These are phyloP conservation scores for Rhamphomyia laevipes DNA, from an alignment of 2,888 invertebrate genomes.

Conservation along the genomic window DNA sequence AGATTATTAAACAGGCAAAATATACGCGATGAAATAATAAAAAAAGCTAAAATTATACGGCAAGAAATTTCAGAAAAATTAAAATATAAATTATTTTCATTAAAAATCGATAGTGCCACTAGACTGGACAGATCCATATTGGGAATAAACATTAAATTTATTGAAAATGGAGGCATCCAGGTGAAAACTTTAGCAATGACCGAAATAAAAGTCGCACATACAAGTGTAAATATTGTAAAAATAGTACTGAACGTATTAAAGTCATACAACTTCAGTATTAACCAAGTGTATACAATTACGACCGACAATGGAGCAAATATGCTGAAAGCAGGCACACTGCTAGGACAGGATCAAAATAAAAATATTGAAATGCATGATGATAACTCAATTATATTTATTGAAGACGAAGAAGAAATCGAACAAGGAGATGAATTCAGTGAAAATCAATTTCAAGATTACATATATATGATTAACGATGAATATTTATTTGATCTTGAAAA, in stretches of 20 bases:
- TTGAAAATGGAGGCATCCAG: conserved; percentile 6
- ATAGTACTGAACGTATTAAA: conserved; percentile 7
- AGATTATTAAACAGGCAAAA: conserved; percentile 1
- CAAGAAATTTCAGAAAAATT: neutral
- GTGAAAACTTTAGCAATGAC: conserved; percentile 9
- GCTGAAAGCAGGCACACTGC: conserved; percentile 6
- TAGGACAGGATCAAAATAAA: neutral
- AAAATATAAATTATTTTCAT: conserved; percentile 6
- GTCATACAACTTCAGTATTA: conserved; percentile 7
- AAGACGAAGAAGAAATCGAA: conserved; percentile 1
- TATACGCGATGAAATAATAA: neutral
- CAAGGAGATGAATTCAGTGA: neutral
- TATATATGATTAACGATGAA: conserved; percentile 1
- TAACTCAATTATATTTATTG: neutral
- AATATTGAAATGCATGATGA: neutral
- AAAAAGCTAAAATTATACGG: conserved; percentile 1
- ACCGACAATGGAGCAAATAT: conserved; percentile 12
- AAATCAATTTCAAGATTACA: too few species aligned
- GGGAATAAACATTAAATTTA: conserved; percentile 10
- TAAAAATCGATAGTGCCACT: conserved; percentile 11
- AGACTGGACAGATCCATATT: conserved; percentile 7
- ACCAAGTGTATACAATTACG: conserved; percentile 9
- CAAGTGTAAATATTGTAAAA: conserved; percentile 8
- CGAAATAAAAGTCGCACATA: conserved; percentile 11
- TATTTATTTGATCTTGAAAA: conserved; percentile 1